Percentiles rank a stretch among this genome's conserved stretches.
phyloP scores from a whole-genome alignment of 2,888 invertebrate species.

The Unio delphinus region DNA sequence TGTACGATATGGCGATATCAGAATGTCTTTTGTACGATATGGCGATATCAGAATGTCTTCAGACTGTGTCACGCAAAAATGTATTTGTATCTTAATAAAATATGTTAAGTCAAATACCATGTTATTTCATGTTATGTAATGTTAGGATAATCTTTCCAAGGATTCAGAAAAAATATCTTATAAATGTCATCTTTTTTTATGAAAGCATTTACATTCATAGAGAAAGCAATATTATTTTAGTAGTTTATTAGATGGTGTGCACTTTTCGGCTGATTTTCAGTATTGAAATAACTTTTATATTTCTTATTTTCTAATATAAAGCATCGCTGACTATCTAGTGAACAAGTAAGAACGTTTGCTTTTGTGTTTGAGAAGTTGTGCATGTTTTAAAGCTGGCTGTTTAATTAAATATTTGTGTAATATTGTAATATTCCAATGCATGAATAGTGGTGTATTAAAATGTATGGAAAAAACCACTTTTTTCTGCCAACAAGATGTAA shows the following conservation, averaged over 20 bases:
- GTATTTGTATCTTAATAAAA: neutral
- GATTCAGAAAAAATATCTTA: too few relatives aligned
- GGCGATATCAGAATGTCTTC: neutral
- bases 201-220: too few relatives aligned
- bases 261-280: neutral
- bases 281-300: conserved; percentile 18
- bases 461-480: too few relatives aligned
- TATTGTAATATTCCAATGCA: neutral
- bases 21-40: neutral
- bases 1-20: too few relatives aligned
- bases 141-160: too few relatives aligned
- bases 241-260: too few relatives aligned
- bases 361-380: conserved; percentile 24
- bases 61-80: too few relatives aligned
- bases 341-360: conserved; percentile 59
- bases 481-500: too few relatives aligned
- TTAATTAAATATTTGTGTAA: conserved; percentile 1
- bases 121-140: too few relatives aligned
- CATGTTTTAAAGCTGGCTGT: conserved; percentile 6
- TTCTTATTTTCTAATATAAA: conserved; percentile 53
- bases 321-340: conserved; percentile 62
- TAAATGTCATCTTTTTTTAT: too few relatives aligned
- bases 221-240: too few relatives aligned
- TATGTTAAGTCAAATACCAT: neutral
- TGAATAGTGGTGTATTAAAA: too few relatives aligned